Evolutionary conservation across 2,888 invertebrate genomes (phyloP).

Genomic region (Athalia cordata): DNA sequence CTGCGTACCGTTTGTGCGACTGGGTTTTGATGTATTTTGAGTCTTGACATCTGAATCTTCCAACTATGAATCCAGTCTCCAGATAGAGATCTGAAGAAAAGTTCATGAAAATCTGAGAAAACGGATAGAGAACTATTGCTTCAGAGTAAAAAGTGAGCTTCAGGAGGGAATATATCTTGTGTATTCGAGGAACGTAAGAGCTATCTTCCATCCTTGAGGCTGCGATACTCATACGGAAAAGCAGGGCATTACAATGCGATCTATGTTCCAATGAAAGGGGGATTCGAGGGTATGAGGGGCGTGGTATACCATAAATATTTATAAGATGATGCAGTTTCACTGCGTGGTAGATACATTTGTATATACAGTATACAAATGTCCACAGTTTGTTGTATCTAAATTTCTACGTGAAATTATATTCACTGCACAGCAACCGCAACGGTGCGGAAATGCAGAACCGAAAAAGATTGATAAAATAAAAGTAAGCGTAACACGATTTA

Average conservation of each 20-base stretch:
- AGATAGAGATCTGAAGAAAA: neutral
- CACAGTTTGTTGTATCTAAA: conserved; percentile 15
- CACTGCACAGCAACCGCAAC: neutral
- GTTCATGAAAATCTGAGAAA: neutral
- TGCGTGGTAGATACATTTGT: neutral
- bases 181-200: conserved; percentile 40
- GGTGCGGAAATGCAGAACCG: neutral
- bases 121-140: conserved; percentile 24
- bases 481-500: neutral
- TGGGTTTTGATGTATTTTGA: no score
- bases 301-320: conserved; percentile 47
- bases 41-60: no score
- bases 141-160: neutral
- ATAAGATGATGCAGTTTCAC: conserved; percentile 44
- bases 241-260: conserved; percentile 64
- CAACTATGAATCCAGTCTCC: no score
- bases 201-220: conserved; percentile 39
- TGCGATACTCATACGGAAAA: conserved; percentile 52
- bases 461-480: neutral
- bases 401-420: conserved; percentile 33
- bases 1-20: no score
- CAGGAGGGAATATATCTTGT: conserved; percentile 10
- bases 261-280: conserved; percentile 56
- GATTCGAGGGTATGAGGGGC: neutral
- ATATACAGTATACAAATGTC: neutral